These are phyloP conservation scores for Helostoma temminkii DNA, from an alignment of 2,797 vertebrate species.

Conservation along the genomic window DNA sequence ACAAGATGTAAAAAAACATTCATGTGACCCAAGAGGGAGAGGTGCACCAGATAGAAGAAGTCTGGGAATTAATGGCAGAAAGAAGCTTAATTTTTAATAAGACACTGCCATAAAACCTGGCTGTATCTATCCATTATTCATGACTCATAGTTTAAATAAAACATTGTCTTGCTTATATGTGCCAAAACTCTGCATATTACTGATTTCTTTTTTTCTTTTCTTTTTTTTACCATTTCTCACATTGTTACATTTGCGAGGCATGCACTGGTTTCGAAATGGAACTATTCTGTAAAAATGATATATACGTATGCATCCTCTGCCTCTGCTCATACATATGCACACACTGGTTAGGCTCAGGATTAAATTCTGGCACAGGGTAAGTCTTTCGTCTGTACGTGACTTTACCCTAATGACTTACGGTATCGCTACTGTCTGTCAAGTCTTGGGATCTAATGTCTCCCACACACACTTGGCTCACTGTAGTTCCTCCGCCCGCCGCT, in stretches of 20 bases:
- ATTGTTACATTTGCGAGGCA: not conserved
- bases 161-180: not conserved
- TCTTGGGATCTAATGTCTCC: too few relatives aligned
- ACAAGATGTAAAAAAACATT: constrained; percentile 3
- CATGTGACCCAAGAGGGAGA: not conserved
- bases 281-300: too few relatives aligned
- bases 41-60: not conserved
- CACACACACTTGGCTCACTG: not conserved
- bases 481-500: not conserved
- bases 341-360: too few relatives aligned
- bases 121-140: constrained; percentile 10
- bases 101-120: constrained; percentile 6
- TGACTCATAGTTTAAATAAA: too few relatives aligned
- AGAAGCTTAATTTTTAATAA: constrained; percentile 15
- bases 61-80: not conserved
- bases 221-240: not conserved
- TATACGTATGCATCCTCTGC: too few relatives aligned
- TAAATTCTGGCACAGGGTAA: too few relatives aligned
- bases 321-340: too few relatives aligned
- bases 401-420: too few relatives aligned
- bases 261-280: constrained; percentile 10
- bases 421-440: too few relatives aligned
- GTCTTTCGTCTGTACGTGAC: too few relatives aligned
- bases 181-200: constrained; percentile 3
- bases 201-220: not conserved